phyloP scores from a whole-genome alignment of 2,888 invertebrate genomes.

The Drosophila koepferae region DNA sequence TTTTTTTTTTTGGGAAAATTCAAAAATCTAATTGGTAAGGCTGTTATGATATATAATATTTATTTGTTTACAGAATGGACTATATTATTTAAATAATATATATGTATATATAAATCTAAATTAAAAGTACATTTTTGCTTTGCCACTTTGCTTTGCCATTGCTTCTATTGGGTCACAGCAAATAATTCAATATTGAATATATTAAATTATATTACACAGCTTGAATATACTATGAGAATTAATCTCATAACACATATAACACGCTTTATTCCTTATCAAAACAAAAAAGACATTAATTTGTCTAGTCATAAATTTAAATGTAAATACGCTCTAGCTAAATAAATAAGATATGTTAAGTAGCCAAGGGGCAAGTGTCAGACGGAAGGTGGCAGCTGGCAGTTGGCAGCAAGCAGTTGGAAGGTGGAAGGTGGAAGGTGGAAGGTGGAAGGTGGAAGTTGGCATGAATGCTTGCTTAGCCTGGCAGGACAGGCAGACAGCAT shows the following conservation, averaged over 20 bases:
- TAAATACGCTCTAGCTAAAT: slow-evolving; percentile 12
- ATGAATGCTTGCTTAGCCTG: slow-evolving; percentile 23
- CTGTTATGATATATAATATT: not conserved
- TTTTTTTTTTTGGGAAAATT: not conserved
- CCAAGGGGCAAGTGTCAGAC: slow-evolving; percentile 13
- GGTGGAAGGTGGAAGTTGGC: slow-evolving; percentile 1
- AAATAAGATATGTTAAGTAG: slow-evolving; percentile 26
- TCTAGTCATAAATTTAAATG: slow-evolving; percentile 23
- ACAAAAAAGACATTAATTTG: slow-evolving; percentile 8
- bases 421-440: slow-evolving; percentile 9
- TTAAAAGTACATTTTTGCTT: too few species aligned
- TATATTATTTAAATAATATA: not conserved
- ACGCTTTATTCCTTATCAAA: slow-evolving; percentile 2
- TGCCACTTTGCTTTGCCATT: not conserved
- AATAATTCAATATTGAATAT: not conserved
- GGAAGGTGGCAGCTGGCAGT: slow-evolving; percentile 5
- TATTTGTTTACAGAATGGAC: not conserved
- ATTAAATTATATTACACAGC: not conserved
- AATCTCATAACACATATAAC: not conserved
- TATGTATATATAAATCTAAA: too few species aligned
- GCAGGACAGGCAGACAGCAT: not conserved
- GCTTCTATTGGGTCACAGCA: not conserved
- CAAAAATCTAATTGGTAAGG: not conserved
- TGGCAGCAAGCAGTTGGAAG: slow-evolving; percentile 4
- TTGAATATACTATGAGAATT: not conserved